Base-by-base conservation (phyloP, 2,888 invertebrate genomes). In the Drosophila infuscata region DNA sequence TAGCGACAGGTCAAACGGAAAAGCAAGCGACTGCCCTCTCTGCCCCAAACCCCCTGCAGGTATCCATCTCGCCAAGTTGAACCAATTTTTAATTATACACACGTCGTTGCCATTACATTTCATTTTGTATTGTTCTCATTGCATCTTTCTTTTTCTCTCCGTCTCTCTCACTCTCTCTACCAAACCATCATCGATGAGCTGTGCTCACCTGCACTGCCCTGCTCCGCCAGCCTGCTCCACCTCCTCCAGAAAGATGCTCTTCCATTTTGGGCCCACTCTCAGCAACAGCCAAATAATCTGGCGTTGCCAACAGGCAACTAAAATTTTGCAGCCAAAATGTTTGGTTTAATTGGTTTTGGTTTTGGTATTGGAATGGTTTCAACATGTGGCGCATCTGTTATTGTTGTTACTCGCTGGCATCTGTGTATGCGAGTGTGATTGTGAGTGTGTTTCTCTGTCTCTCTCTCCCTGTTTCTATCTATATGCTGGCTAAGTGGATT, bases 331-430 rank as follows among this genome's bases (percentile, higher is more conserved):
- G 69, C 72, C 76, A 38, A 76, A 88, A 85, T 89, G 89, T 86
- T 86, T 88, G 86, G 71, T 89, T 89, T 86, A 89, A 86, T 86
- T 86, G 86, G 88, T 86, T 89, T 89, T 79, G 81, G 85, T 81
- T 74, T 74, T 59, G 66, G 66, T 72, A 71, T 76, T 86, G 80
- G 76, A 83, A 56, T 56, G 38, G 56, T 36, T 56, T 29, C 29
- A 6, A 29, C 57, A 83, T 83, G 70, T 71, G 59, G 66, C 61
- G 63, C 74, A 65, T 74, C 49, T 70, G 59, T 60, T 66, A 60
- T 61, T 75, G 72, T 76, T 60, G 69, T 59, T 67, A 32, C 20
- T 29, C 46, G 20, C 68, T 29, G 38, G 20, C 68, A 48, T 69
- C 49, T 56, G 25, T 58, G 69, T 1, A 11, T 43, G 41, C 2